Percentiles rank a stretch among this genome's conserved stretches.
Conservation (phyloP, 2,113 vertebrate genomes). For the Nothocercus julius region DNA sequence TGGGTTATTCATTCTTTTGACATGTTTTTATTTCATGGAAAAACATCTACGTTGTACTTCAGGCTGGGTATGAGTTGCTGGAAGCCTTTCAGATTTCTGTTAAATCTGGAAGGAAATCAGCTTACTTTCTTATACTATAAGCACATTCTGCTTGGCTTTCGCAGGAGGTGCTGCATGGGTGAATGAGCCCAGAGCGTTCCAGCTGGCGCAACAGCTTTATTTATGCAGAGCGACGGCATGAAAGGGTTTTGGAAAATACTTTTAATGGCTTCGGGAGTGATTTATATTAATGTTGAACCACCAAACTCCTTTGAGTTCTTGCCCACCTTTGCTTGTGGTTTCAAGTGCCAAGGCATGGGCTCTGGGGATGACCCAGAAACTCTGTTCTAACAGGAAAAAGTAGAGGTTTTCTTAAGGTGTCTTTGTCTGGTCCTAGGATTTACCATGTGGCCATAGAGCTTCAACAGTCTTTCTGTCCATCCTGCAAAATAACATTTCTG, state of each 20-base stretch:
- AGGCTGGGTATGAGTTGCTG: conserved; percentile 27
- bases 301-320: neutral
- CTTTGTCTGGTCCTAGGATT: neutral
- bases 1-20: conserved; percentile 52
- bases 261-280: conserved; percentile 52
- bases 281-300: neutral
- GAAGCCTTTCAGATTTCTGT: conserved; percentile 60
- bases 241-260: conserved; percentile 48
- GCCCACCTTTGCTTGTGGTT: neutral
- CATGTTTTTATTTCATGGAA: conserved; percentile 49
- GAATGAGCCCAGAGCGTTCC: conserved; percentile 67
- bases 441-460: neutral
- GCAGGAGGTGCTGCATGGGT: conserved; percentile 51
- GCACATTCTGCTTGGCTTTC: conserved; percentile 54
- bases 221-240: conserved; percentile 56
- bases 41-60: neutral
- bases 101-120: conserved; percentile 66
- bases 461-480: neutral
- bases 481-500: neutral
- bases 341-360: neutral
- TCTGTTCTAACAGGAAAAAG: neutral
- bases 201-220: conserved; percentile 72
- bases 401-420: neutral
- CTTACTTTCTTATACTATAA: conserved; percentile 56
- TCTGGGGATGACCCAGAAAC: neutral